Evolutionary conservation across 2,113 vertebrate species (phyloP).

Genomic region (Phasianus colchicus): DNA sequence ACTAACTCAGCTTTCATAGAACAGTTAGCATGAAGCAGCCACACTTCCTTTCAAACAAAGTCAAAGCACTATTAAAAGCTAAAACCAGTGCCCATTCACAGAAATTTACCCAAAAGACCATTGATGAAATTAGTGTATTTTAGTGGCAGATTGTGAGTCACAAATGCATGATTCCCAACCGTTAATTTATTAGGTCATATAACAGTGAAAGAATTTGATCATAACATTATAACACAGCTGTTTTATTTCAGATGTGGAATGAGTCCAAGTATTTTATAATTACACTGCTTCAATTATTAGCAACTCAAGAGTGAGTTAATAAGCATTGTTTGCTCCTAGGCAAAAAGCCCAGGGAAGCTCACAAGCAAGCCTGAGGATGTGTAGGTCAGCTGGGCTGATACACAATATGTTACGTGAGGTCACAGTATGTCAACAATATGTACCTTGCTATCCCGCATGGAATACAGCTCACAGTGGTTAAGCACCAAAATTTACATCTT

Average conservation of each 20-base stretch:
- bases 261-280: conserved; percentile 43
- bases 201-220: conserved; percentile 35
- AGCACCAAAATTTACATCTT: not conserved
- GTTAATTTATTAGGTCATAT: conserved; percentile 46
- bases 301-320: not conserved
- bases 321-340: conserved; percentile 45
- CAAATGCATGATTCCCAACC: not conserved
- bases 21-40: not conserved
- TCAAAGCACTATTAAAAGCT: not conserved
- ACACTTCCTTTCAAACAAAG: not conserved
- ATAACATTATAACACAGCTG: conserved; percentile 53
- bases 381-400: not conserved
- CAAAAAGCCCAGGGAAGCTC: conserved; percentile 37
- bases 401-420: rapidly evolving
- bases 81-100: not conserved
- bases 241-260: conserved; percentile 34
- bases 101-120: conserved; percentile 14
- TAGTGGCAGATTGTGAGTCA: conserved; percentile 43
- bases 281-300: conserved; percentile 36
- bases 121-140: conserved; percentile 35
- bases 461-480: not conserved
- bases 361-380: not conserved
- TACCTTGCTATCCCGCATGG: not conserved
- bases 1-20: not conserved
- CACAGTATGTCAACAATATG: not conserved